Evolutionary conservation across 1,140 invertebrate genomes (phyloP).

Genomic region (Drosophila watanabei): DNA sequence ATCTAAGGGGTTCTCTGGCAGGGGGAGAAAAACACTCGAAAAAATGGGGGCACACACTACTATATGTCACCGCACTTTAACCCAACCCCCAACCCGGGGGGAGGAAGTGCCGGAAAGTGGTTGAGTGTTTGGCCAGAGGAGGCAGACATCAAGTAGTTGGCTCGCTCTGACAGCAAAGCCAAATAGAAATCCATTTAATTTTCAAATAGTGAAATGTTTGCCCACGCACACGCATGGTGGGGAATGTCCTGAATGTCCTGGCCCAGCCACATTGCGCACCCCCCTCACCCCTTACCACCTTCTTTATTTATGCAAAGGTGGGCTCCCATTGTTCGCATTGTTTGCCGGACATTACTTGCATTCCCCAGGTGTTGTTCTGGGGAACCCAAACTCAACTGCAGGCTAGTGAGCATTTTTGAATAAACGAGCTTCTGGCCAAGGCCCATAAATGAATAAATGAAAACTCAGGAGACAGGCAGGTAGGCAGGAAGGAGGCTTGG

Average conservation of each 20-base stretch:
- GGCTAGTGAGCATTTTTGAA: conserved; percentile 5
- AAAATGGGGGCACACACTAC: conserved; percentile 52
- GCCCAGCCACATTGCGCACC: conserved; percentile 7
- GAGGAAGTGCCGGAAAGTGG: conserved; percentile 39
- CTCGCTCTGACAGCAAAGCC: conserved; percentile 48
- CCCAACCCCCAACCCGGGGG: conserved; percentile 19
- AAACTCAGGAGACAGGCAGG: conserved; percentile 14
- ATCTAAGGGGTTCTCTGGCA: background rate
- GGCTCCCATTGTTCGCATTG: conserved; percentile 51
- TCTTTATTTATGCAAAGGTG: conserved; percentile 48
- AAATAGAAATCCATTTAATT: conserved; percentile 85
- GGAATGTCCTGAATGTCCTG: conserved; percentile 36
- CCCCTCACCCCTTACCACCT: background rate
- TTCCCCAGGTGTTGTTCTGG: conserved; percentile 28
- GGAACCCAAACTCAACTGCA: conserved; percentile 20
- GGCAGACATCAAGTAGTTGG: conserved; percentile 64
- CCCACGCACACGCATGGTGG: conserved; percentile 40
- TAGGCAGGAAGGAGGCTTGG: background rate
- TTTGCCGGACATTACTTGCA: conserved; percentile 43
- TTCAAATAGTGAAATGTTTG: conserved; percentile 76
- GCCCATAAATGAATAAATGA: conserved; percentile 36
- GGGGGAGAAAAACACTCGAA: conserved; percentile 46
- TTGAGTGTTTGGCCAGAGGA: conserved; percentile 37
- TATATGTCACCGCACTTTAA: conserved; percentile 59
- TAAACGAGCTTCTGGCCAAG: background rate